phyloP scores from a whole-genome alignment of 1,140 invertebrate genomes.

The Solenopsis fugax region DNA sequence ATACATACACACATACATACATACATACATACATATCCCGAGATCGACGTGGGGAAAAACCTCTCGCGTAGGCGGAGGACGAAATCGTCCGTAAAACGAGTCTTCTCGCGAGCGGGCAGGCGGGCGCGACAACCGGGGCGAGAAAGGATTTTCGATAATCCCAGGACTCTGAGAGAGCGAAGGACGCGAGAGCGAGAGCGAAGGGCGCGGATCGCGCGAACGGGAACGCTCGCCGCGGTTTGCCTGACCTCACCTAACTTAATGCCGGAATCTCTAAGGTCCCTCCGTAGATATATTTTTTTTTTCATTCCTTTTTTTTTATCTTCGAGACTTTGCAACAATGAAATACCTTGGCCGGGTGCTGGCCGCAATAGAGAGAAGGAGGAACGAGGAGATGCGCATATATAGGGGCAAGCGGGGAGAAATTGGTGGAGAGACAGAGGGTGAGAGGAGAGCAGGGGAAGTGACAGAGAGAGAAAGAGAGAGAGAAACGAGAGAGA shows the following conservation, averaged over 20 bases:
- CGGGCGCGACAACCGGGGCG: slow-evolving; percentile 31
- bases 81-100: slow-evolving; percentile 75
- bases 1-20: no score
- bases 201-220: slow-evolving; percentile 21
- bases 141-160: slow-evolving; percentile 62
- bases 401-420: slow-evolving; percentile 46
- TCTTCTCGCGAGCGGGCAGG: slow-evolving; percentile 38
- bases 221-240: slow-evolving; percentile 22
- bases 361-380: slow-evolving; percentile 45
- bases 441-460: slow-evolving; percentile 35
- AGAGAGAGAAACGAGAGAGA: slow-evolving; percentile 63
- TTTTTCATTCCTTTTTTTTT: not conserved
- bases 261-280: slow-evolving; percentile 30
- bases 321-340: slow-evolving; percentile 48
- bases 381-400: slow-evolving; percentile 53
- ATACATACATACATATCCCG: not conserved
- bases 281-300: not conserved
- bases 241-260: slow-evolving; percentile 63
- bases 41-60: slow-evolving; percentile 39
- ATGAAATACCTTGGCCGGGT: slow-evolving; percentile 67
- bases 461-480: slow-evolving; percentile 27
- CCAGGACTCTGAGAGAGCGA: slow-evolving; percentile 30
- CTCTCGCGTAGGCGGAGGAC: slow-evolving; percentile 51
- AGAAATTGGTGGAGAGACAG: slow-evolving; percentile 51
- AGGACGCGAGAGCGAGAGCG: slow-evolving; percentile 24